Percentiles rank a stretch among this genome's conserved stretches.
Evolutionary conservation across 2,113 vertebrate species (phyloP).

Genomic region (Macroglossus sobrinus): DNA sequence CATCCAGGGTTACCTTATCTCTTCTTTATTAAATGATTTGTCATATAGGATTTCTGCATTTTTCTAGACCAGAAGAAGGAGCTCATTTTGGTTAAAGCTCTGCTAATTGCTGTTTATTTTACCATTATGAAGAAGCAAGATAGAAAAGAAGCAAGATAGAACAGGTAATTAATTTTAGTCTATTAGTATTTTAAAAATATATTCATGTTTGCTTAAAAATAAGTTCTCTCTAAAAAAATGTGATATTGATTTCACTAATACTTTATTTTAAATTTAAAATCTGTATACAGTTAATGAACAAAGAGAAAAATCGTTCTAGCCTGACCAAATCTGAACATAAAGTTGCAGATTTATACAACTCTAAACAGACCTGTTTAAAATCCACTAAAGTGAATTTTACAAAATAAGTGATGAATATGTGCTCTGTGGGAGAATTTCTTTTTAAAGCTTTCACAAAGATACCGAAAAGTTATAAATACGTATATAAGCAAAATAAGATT

Average conservation of each 20-base stretch:
- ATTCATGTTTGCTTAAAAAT: not conserved
- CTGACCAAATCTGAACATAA: not conserved
- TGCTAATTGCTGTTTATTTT: conserved; percentile 26
- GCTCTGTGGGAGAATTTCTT: not conserved
- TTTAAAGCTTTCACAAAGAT: not conserved
- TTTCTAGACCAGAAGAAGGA: not conserved
- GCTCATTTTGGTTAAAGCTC: not conserved
- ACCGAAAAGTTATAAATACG: not conserved
- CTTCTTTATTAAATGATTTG: not conserved
- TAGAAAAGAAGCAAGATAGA: not conserved
- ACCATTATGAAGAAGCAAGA: not conserved
- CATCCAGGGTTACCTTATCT: not conserved
- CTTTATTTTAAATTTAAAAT: not conserved
- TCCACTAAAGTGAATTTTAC: not conserved
- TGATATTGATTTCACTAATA: not conserved
- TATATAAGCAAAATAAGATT: not conserved
- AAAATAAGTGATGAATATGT: not conserved
- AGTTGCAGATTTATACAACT: conserved; percentile 12
- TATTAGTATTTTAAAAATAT: not conserved
- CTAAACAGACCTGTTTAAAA: not conserved
- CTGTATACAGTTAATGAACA: not conserved
- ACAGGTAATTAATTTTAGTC: conserved; percentile 30
- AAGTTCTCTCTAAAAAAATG: not conserved
- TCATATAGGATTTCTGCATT: not conserved
- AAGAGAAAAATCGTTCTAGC: not conserved